Percentiles rank a stretch among this genome's conserved stretches.
Conservation (phyloP, 2,797 vertebrate species). For the Benthosema pterotum region DNA sequence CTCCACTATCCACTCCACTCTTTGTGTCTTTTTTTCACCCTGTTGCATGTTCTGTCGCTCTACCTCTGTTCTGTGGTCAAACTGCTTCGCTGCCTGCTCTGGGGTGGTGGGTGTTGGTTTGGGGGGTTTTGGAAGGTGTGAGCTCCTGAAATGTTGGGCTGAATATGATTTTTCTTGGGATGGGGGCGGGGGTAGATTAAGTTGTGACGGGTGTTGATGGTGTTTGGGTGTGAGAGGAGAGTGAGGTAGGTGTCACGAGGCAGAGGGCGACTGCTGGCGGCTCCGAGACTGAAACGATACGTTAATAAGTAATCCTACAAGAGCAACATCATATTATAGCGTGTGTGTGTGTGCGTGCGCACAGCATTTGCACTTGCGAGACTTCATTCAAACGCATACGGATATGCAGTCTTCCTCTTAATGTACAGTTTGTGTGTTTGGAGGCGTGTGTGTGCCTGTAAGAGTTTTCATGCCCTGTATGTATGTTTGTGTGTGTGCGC, state of each 20-base stretch:
- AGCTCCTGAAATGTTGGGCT: conserved; percentile 17
- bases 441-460: background rate
- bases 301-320: conserved; percentile 50
- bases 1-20: conserved; percentile 7
- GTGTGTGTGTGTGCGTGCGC: conserved; percentile 14
- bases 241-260: conserved; percentile 53
- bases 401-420: too few species aligned
- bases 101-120: conserved; percentile 23
- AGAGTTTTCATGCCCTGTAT: background rate
- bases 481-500: conserved; percentile 4
- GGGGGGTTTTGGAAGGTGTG: conserved; percentile 7
- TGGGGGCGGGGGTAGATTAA: conserved; percentile 44
- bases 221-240: conserved; percentile 29
- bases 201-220: conserved; percentile 35
- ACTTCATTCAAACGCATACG: too few species aligned
- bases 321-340: conserved; percentile 50
- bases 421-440: too few species aligned
- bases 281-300: conserved; percentile 41
- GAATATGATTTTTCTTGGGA: conserved; percentile 20
- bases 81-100: conserved; percentile 38
- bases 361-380: too few species aligned
- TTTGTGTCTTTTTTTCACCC: conserved; percentile 24
- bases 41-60: conserved; percentile 62
- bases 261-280: conserved; percentile 40
- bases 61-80: conserved; percentile 45